Evolutionary conservation across 2,797 vertebrate species (phyloP).

Genomic region (Pagetopsis macropterus): DNA sequence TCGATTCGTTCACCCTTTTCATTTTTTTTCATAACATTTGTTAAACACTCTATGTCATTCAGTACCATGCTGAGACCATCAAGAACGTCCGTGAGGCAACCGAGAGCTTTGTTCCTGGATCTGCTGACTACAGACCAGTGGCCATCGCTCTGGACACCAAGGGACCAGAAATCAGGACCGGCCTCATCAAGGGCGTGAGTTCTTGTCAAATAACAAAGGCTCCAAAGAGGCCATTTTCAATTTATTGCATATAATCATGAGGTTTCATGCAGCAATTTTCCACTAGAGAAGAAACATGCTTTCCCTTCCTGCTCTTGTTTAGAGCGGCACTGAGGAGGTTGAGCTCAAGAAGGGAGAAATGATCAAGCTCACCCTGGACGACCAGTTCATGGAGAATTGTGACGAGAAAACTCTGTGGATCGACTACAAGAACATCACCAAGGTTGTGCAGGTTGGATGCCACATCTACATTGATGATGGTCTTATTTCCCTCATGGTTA

Average conservation of each 20-base stretch:
- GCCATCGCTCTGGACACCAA: conserved; percentile 98
- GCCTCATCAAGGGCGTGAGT: conserved; percentile 98
- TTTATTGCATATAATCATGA: background rate
- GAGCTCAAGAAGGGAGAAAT: conserved; percentile 91
- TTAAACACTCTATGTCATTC: background rate
- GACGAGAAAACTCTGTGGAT: conserved; percentile 93
- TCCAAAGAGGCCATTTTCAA: background rate
- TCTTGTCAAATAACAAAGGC: background rate
- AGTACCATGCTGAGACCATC: conserved; percentile 97
- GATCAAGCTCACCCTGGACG: conserved; percentile 91
- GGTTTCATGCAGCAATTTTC: background rate
- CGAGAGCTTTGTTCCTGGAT: conserved; percentile 92
- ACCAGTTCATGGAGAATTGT: conserved; percentile 91
- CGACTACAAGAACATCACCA: conserved; percentile 97
- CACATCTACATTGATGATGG: conserved; percentile 95
- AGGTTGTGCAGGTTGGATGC: conserved; percentile 88
- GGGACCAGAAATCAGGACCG: conserved; percentile 98
- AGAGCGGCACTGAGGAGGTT: conserved; percentile 97
- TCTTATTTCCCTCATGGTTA: conserved; percentile 93
- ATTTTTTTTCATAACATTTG: background rate
- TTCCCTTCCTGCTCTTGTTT: conserved; percentile 3
- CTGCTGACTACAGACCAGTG: conserved; percentile 91
- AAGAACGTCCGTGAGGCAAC: conserved; percentile 93
- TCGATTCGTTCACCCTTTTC: background rate
- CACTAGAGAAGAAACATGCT: background rate